A percentile compares a stretch with the other conserved stretches of the same genome.
phyloP scores from a whole-genome alignment of 2,888 invertebrate genomes.

The Rhingia campestris region DNA sequence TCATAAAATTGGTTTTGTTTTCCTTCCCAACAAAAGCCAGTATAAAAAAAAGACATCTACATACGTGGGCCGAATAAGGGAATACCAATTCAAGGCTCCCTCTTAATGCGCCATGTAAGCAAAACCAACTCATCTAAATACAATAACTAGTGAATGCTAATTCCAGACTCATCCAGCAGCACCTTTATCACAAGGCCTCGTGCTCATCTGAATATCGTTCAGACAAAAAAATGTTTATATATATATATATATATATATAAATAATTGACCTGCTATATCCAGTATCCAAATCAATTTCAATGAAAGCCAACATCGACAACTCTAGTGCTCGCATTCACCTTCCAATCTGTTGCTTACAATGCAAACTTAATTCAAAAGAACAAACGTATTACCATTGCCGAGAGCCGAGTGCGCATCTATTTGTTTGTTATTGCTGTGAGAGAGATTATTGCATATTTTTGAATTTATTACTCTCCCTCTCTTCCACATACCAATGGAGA shows the following conservation, averaged over 20 bases:
- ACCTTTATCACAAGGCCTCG: conserved; percentile 47
- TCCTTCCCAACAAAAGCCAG: too few relatives aligned
- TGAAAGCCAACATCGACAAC: conserved; percentile 4
- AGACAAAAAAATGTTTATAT: conserved; percentile 1
- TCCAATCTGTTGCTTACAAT: not conserved
- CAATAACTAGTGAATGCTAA: conserved; percentile 27
- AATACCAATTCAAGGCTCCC: conserved; percentile 21
- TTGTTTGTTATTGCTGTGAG: conserved; percentile 2
- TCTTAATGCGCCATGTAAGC: not conserved
- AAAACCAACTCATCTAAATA: conserved; percentile 37
- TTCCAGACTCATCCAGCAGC: conserved; percentile 5
- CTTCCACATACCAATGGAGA: not conserved
- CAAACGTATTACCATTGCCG: not conserved
- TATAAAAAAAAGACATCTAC: too few relatives aligned
- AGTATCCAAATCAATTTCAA: conserved; percentile 37
- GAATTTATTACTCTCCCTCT: conserved; percentile 49
- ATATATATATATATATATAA: too few relatives aligned
- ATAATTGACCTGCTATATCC: conserved; percentile 47
- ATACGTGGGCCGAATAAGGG: not conserved
- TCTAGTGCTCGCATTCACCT: not conserved
- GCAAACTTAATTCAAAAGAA: conserved; percentile 46
- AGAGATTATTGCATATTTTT: conserved; percentile 61
- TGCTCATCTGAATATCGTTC: conserved; percentile 55
- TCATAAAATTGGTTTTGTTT: too few relatives aligned
- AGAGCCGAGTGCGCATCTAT: not conserved